These are phyloP conservation scores for Calyptommatus sinebrachiatus DNA, from an alignment of 2,113 vertebrate species.

Conservation along the genomic window DNA sequence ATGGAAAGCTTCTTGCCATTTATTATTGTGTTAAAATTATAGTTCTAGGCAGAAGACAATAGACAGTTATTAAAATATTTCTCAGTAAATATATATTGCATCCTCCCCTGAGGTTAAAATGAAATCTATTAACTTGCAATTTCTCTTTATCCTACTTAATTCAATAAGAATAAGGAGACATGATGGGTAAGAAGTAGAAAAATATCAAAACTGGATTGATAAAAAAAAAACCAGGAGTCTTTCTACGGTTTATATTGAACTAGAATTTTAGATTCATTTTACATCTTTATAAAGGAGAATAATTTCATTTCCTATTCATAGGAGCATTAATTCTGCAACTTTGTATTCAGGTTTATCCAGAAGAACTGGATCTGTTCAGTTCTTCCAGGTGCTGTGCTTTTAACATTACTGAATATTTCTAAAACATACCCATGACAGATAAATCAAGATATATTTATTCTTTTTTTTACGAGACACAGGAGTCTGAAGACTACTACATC, in stretches of 20 bases:
- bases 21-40: not conserved
- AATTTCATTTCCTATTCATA: slow-evolving; percentile 19
- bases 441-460: slow-evolving; percentile 38
- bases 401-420: slow-evolving; percentile 38
- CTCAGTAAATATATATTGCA: slow-evolving; percentile 6
- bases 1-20: not conserved
- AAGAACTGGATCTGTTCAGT: slow-evolving; percentile 15
- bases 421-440: slow-evolving; percentile 36
- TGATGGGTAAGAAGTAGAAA: slow-evolving; percentile 2
- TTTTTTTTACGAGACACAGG: not conserved
- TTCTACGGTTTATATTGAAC: too few species aligned
- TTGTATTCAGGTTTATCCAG: slow-evolving; percentile 27
- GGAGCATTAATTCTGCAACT: slow-evolving; percentile 16
- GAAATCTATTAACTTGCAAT: not conserved
- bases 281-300: not conserved
- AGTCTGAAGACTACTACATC: slow-evolving; percentile 22
- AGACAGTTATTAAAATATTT: not conserved
- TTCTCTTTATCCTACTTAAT: slow-evolving; percentile 1
- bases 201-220: too few species aligned
- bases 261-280: too few species aligned
- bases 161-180: not conserved
- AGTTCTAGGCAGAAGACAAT: not conserved
- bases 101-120: not conserved
- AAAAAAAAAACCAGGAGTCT: too few species aligned
- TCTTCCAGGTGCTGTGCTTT: slow-evolving; percentile 18